Conservation (phyloP, 2,888 invertebrate species). For the Gnatocerus cornutus region DNA sequence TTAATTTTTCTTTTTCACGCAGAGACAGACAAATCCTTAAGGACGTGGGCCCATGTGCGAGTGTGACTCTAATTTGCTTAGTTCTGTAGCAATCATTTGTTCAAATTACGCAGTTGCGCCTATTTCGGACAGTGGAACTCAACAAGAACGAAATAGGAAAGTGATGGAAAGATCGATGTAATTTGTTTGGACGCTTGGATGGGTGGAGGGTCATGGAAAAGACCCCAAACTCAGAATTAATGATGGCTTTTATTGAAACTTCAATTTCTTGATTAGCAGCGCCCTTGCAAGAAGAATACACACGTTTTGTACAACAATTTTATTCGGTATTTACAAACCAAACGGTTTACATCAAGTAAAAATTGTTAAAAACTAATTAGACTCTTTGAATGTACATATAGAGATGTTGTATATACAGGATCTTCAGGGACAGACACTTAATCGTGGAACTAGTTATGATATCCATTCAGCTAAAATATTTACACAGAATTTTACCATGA, state of each 20-base stretch:
- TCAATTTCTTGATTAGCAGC: slow-evolving; percentile 79
- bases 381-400: slow-evolving; percentile 35
- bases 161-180: slow-evolving; percentile 37
- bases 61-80: slow-evolving; percentile 77
- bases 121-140: slow-evolving; percentile 60
- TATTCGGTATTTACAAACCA: slow-evolving; percentile 50
- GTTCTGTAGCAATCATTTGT: slow-evolving; percentile 79
- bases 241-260: slow-evolving; percentile 82
- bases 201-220: slow-evolving; percentile 63
- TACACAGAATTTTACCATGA: slow-evolving; percentile 16
- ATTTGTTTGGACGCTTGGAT: slow-evolving; percentile 57
- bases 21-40: slow-evolving; percentile 32
- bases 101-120: slow-evolving; percentile 73
- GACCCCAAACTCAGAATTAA: slow-evolving; percentile 76
- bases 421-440: slow-evolving; percentile 25
- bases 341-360: slow-evolving; percentile 46
- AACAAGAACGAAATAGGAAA: slow-evolving; percentile 41
- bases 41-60: slow-evolving; percentile 69
- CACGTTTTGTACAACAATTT: slow-evolving; percentile 47
- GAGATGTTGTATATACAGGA: slow-evolving; percentile 35
- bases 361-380: slow-evolving; percentile 44
- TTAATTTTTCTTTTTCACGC: slow-evolving; percentile 41
- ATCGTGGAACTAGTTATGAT: slow-evolving; percentile 24
- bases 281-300: slow-evolving; percentile 48
- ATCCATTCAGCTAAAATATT: slow-evolving; percentile 37